phyloP scores from a whole-genome alignment of 2,113 vertebrate genomes.

The Psittacara wagleri region DNA sequence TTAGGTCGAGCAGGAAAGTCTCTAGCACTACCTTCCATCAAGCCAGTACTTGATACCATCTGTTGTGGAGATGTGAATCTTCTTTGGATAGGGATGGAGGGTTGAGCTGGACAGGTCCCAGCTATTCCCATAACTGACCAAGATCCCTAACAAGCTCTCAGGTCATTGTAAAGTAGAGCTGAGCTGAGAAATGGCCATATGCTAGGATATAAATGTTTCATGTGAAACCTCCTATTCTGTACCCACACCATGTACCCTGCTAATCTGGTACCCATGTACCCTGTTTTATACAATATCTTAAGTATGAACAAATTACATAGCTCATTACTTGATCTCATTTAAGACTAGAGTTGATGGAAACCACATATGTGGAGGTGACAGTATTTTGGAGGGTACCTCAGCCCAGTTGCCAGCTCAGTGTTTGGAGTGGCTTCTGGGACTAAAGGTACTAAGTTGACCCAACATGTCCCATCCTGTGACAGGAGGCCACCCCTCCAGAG shows the following conservation, averaged over 20 bases:
- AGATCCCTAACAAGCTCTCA: neutral
- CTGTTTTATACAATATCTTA: neutral
- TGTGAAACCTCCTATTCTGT: neutral
- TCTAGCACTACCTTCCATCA: neutral
- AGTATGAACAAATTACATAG: neutral
- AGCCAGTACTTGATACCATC: neutral
- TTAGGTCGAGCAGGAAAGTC: neutral
- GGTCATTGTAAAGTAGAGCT: neutral
- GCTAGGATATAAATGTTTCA: neutral
- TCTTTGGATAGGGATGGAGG: neutral
- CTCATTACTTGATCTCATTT: neutral
- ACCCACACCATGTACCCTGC: neutral
- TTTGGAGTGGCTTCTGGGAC: neutral
- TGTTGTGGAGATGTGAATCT: neutral
- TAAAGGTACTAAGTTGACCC: neutral
- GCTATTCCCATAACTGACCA: neutral
- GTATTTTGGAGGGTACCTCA: neutral
- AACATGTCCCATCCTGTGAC: neutral
- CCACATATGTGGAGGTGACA: neutral
- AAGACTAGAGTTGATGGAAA: neutral
- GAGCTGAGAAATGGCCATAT: neutral
- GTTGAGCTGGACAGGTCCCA: neutral
- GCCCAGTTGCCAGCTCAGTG: neutral
- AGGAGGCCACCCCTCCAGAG: neutral
- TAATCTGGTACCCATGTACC: neutral